phyloP scores from a whole-genome alignment of 2,113 vertebrate genomes.

The Pao palembangensis region DNA sequence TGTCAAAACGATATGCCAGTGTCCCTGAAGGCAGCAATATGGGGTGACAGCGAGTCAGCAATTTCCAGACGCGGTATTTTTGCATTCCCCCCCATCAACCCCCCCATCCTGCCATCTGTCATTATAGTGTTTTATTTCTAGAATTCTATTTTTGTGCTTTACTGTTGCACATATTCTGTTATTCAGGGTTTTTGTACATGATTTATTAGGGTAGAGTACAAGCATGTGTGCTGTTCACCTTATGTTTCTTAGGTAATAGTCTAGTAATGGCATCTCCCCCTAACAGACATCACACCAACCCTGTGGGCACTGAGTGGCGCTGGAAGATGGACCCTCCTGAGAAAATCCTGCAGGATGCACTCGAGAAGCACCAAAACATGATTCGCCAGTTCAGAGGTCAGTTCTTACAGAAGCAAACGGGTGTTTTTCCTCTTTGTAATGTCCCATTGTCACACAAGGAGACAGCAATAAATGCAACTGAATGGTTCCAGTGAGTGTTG shows the following conservation, averaged over 20 bases:
- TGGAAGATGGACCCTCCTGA: conserved; percentile 97
- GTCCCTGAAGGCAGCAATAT: conserved; percentile 14
- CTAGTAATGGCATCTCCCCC: conserved; percentile 10
- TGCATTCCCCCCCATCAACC: not conserved
- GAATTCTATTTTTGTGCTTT: not conserved
- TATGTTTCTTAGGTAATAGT: no score
- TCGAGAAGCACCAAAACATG: conserved; percentile 89
- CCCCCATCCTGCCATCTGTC: not conserved
- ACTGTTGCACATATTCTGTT: no score
- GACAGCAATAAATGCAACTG: conserved; percentile 1
- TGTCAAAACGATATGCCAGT: conserved; percentile 38
- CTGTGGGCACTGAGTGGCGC: conserved; percentile 91
- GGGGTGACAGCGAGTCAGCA: conserved; percentile 35
- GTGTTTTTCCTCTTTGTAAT: no score
- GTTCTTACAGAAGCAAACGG: not conserved
- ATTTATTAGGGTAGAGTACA: no score
- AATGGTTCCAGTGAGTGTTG: no score
- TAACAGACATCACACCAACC: conserved; percentile 92
- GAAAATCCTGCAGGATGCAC: conserved; percentile 83
- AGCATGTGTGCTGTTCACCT: no score
- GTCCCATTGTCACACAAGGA: conserved; percentile 22
- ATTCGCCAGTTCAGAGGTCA: conserved; percentile 93
- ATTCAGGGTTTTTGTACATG: not conserved
- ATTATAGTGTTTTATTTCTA: not conserved
- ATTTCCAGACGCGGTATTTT: conserved; percentile 15